Evolutionary conservation across 2,113 vertebrate species (phyloP), one percentile per base, ranked within the genome.

Genomic region (Hippotragus niger): DNA sequence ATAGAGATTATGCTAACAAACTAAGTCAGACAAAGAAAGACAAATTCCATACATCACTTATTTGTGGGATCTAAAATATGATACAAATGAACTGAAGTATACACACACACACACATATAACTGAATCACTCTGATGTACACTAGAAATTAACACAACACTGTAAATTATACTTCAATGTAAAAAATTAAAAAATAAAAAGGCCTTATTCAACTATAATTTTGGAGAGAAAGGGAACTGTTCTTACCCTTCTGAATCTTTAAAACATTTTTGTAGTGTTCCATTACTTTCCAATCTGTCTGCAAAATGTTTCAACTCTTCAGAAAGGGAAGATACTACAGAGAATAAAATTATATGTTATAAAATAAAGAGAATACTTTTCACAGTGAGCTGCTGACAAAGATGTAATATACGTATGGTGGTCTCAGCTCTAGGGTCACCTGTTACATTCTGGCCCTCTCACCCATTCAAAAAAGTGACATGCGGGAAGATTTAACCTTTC

Each of bases 251-350:
- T 96, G 98, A 96, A 80, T 97, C 95, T 80, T 99, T 98, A 6
- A 98, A 87, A 76, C 99, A 99, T 95, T 97, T 98, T 50, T 96
- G 95, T 25, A 99, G 96, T 0, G 97, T 98, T 36, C 99, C 99
- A 9, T 99, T 97, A 33, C 36, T 97, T 78, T 98, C 95, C 82
- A 99, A 23, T 88, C 45, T 98, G n/a, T 98, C 95, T 88, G 97
- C 1, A 62, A 98, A 97, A 71, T 53, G 97, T 92, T 98, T 97
- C 76, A 99, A 91, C 80, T 99, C 98, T 91, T 98, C 97, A 2
- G 96, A 98, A 85, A 98, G 55, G 0, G 90, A 98, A 36, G 62
- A 95, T 31, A n/a, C 99, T 99, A 95, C n/a, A 40, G 16, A 85
- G 40, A 78, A 92, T 29, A 94, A 81, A 95, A 92, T 15, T 57